Percentiles rank a stretch among this genome's conserved stretches.
Evolutionary conservation across 2,888 invertebrate genomes (phyloP).

Genomic region (Pollenia amentaria): DNA sequence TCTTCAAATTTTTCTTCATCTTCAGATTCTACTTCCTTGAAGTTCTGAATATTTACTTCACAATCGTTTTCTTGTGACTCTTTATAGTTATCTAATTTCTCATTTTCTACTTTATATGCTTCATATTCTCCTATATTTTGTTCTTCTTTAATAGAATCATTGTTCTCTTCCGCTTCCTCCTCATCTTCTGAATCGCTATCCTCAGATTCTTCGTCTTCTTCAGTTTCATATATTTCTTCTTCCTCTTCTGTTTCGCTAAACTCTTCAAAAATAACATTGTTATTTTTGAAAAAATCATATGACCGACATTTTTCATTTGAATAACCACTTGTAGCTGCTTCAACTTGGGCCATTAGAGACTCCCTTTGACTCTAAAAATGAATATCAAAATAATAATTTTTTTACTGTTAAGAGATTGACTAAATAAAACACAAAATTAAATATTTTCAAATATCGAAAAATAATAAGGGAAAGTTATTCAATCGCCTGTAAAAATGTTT

Average conservation of each 20-base stretch:
- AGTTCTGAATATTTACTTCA: constrained; percentile 56
- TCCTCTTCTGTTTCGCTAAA: constrained; percentile 35
- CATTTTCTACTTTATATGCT: constrained; percentile 72
- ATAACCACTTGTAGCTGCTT: constrained; percentile 88
- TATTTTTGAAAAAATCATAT: constrained; percentile 86
- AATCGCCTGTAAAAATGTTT: too few species aligned
- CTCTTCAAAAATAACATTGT: constrained; percentile 76
- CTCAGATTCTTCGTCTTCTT: constrained; percentile 74
- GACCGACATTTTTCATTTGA: constrained; percentile 86
- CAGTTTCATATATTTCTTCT: constrained; percentile 49
- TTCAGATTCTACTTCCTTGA: constrained; percentile 53
- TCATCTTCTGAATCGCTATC: constrained; percentile 76
- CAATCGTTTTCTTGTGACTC: constrained; percentile 35
- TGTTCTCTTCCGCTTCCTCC: too few species aligned
- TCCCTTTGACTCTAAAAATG: constrained; percentile 84
- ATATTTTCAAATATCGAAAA: too few species aligned
- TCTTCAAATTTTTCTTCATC: constrained; percentile 61
- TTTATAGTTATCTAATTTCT: constrained; percentile 72
- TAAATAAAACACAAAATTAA: too few species aligned
- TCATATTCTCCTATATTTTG: constrained; percentile 39
- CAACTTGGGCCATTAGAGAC: constrained; percentile 86
- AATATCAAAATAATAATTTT: not conserved
- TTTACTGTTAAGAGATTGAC: too few species aligned
- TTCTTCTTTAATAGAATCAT: constrained; percentile 75
- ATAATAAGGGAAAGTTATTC: too few species aligned